Base-by-base conservation (phyloP, 2,888 invertebrate species). In the Uloborus plumipes region DNA sequence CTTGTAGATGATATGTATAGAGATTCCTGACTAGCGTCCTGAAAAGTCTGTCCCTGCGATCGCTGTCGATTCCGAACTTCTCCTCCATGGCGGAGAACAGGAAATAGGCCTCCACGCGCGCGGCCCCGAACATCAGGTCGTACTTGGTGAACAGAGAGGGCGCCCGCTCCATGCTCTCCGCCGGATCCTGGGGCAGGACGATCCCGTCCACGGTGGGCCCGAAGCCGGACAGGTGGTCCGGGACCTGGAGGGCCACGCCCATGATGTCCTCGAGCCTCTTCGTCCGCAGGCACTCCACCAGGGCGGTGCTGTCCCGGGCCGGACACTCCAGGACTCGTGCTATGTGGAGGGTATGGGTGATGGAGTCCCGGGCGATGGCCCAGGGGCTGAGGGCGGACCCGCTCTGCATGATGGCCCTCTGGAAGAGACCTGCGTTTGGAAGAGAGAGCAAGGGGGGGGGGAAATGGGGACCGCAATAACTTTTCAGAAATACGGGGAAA, bases 201-300 rank as follows among this genome's bases (percentile, higher is more conserved):
- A 97, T 96, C 64, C 97, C 97, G 89, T 98, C 98, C 75, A 97
- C 95, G 88, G 95, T 96, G 4, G 98, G 98, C 0, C 97, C 98
- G 87, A 97, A 97, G 7, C 84, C 84, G 16, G 85, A 84, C n/a
- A 96, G 91, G 89, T 96, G 96, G 50, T 94, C 93, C 87, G 95
- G 94, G 6, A 85, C 83, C 77, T 95, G 91, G 20, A 81, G 65
- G 86, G 92, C 91, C 58, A 95, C 93, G 16, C 55, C 75, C 61
- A 86, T 73, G 22, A 86, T 82, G 50, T 86, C 86, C 20, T 84
- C 73, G 1, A 86, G 79, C 7, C 82, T 73, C 59, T 79, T 82
- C 20, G 85, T 85, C 26, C 86, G 67, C 50, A 86, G 55, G 59
- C 86, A 86, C 51, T 86, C 90, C 87, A 92, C 89, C 89, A 92